Evolutionary conservation across 23 tunicate species (phyloP).

Genomic region (Botrylloides violaceus): DNA sequence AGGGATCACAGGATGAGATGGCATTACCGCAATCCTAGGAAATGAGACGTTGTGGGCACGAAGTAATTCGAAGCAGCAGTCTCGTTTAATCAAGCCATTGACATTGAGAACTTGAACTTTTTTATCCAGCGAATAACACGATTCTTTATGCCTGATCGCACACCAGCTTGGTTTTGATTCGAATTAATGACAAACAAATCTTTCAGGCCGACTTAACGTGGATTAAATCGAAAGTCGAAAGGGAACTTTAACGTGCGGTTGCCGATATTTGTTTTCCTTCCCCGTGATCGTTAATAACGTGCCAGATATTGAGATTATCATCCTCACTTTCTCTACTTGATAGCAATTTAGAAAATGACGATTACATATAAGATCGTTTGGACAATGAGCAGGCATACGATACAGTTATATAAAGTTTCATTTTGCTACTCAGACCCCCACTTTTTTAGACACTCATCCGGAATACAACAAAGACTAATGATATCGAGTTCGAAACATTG

Average conservation of each 20-base stretch:
- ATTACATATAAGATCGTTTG: neutral
- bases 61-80: neutral
- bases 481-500: neutral
- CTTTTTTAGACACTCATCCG: constrained; percentile 12
- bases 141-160: neutral
- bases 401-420: constrained; percentile 13
- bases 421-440: neutral
- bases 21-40: neutral
- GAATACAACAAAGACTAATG: neutral
- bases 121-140: neutral
- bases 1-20: neutral
- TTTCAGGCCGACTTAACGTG: neutral
- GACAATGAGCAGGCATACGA: constrained; percentile 7
- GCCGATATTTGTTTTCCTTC: neutral
- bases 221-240: neutral
- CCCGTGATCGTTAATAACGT: neutral
- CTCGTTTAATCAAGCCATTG: neutral
- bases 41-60: neutral
- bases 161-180: neutral
- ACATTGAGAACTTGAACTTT: neutral
- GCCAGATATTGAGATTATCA: neutral
- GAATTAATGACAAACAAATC: neutral
- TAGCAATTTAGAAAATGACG: neutral
- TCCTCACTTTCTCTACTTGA: neutral
- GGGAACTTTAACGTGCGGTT: neutral